Conservation (phyloP, 2,888 invertebrate species). For the Lepidocyrtinus sp. region DNA sequence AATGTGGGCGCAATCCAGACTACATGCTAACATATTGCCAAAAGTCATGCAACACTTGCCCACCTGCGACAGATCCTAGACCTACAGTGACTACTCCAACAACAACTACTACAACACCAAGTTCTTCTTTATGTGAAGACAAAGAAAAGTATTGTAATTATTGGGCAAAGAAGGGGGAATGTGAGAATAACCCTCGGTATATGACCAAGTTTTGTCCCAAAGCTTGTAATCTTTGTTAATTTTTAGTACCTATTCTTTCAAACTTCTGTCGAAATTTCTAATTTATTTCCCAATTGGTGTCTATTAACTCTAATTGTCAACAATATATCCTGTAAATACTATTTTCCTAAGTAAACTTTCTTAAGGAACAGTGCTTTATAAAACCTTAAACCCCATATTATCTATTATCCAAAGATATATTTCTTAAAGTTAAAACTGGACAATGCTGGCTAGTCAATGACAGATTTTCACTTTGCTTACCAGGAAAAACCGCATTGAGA, state of each 20-base stretch:
- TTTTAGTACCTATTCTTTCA: no score
- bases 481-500: no score
- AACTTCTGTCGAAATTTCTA: no score
- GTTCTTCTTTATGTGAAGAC: no score
- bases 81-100: neutral
- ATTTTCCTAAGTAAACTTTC: neutral
- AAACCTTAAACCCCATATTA: no score
- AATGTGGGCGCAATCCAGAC: slow-evolving; percentile 70
- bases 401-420: no score
- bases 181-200: slow-evolving; percentile 61
- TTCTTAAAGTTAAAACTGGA: no score
- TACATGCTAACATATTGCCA: slow-evolving; percentile 69
- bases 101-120: slow-evolving; percentile 11
- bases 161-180: slow-evolving; percentile 62
- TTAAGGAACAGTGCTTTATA: neutral
- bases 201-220: slow-evolving; percentile 58
- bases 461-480: no score
- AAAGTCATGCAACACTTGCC: slow-evolving; percentile 57
- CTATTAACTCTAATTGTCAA: no score
- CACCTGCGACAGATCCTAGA: neutral
- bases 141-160: slow-evolving; percentile 53
- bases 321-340: no score
- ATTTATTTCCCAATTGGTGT: no score
- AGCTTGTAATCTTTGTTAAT: slow-evolving; percentile 52
- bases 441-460: no score